These are phyloP conservation scores for Equus quagga DNA, from an alignment of 2,113 vertebrate genomes.

Conservation along the genomic window DNA sequence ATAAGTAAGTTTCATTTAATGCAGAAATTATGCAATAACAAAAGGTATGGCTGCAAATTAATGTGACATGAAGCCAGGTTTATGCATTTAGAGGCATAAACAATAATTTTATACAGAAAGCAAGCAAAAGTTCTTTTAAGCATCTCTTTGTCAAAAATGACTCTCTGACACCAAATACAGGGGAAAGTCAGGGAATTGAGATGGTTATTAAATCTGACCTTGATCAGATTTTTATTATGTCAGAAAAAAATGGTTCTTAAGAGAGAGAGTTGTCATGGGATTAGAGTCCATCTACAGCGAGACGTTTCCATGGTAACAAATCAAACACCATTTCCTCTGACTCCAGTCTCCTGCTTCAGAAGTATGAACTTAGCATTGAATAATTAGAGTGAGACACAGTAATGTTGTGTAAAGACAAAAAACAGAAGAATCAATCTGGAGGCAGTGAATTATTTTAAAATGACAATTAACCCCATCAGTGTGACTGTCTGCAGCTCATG, in stretches of 20 bases:
- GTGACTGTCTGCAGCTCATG: conserved; percentile 82
- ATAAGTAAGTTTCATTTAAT: conserved; percentile 88
- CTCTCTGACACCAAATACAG: conserved; percentile 80
- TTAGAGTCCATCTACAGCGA: conserved; percentile 91
- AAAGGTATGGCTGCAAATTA: conserved; percentile 86
- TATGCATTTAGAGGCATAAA: conserved; percentile 82
- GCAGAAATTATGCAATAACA: conserved; percentile 85
- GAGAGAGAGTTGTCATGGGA: conserved; percentile 91
- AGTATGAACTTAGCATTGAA: conserved; percentile 90
- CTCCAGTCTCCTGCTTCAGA: conserved; percentile 88
- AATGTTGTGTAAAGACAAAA: conserved; percentile 87
- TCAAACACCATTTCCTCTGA: conserved; percentile 90
- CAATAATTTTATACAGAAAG: conserved; percentile 79
- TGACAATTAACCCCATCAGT: conserved; percentile 88
- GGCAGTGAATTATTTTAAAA: conserved; percentile 88
- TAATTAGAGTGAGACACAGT: conserved; percentile 89
- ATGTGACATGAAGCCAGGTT: conserved; percentile 80
- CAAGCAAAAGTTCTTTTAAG: conserved; percentile 84
- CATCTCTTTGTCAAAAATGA: conserved; percentile 81
- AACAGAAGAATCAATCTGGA: conserved; percentile 86
- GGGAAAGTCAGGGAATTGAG: conserved; percentile 86
- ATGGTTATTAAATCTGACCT: conserved; percentile 92
- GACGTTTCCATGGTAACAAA: conserved; percentile 93
- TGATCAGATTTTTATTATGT: conserved; percentile 92
- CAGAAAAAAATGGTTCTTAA: conserved; percentile 89